Base-by-base conservation (phyloP, 2,113 vertebrate genomes). In the Zosterops lateralis region DNA sequence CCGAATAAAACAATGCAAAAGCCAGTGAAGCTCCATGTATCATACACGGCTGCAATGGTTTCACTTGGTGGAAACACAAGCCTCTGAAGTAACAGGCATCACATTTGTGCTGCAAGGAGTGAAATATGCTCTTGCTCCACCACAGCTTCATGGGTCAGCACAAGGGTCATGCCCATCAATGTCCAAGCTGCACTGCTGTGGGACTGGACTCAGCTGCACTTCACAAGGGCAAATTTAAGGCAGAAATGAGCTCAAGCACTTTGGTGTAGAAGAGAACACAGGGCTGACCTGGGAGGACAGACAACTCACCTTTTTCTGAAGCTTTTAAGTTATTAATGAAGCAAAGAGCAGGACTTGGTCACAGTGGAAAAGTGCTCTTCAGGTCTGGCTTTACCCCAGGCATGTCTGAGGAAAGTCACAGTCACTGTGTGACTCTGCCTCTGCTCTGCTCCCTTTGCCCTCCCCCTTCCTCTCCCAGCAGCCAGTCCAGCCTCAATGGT, bases 1-100 rank as follows among this genome's bases (percentile, higher is more conserved):
- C 62, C 2, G 10, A 86, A 85, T 64, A 94, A 94, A 92, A 86
- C 87, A 66, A 89, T 2, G 50, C 78, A 88, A 78, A 92, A 93
- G 82, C 73, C 89, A 58, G 53, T 75, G 81, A 92, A 92, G 82
- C 72, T 86, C 82, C 82, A 80, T 4, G 1, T 36, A 48, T 26
- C 0, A 0, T 40, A 89, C 68, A 34, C 0, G 10, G 66, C 75
- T 90, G 91, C 71, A 74, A 17, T 6, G 14, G 51, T 90, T 79
- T 78, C 73, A 48, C n/a, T 18, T 9, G 31, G 45, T 57, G 57
- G 86, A 94, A 83, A 80, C 2, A 4, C 1, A 1, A 12, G 67
- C 38, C 48, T 75, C 56, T 80, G 19, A 87, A 82, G 61, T 32
- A 62, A 38, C 29, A 61, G 54, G 54, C 17, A 47, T 34, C 4